A percentile compares a stretch with the other conserved stretches of the same genome.
phyloP scores from a whole-genome alignment of 92 coral and sea anemone species.

The Palythoa grandis region DNA sequence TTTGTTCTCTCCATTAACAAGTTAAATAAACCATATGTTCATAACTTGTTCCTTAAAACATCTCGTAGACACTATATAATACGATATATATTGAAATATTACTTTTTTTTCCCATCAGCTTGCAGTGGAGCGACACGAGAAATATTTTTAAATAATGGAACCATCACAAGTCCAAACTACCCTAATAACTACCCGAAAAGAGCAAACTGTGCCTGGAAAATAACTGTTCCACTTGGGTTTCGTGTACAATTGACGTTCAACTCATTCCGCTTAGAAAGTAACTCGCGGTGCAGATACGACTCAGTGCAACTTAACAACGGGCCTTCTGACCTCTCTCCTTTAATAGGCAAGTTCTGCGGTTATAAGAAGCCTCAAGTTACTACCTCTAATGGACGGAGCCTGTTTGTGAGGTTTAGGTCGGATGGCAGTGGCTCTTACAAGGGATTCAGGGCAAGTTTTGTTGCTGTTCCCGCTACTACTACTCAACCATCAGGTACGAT shows the following conservation, averaged over 20 bases:
- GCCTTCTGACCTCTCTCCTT: background rate
- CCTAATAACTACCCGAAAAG: conserved; percentile 36
- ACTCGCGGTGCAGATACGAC: conserved; percentile 49
- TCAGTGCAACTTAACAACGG: conserved; percentile 19
- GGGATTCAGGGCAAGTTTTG: background rate
- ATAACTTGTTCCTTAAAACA: no score
- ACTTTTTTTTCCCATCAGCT: background rate
- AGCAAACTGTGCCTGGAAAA: conserved; percentile 40
- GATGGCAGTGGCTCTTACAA: background rate
- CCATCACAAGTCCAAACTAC: conserved; percentile 20
- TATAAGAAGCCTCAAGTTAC: background rate
- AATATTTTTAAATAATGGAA: background rate
- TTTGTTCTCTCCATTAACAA: no score
- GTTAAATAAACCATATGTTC: no score
- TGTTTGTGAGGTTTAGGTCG: background rate
- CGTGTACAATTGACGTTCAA: conserved; percentile 35
- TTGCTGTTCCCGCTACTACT: background rate
- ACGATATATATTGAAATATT: no score
- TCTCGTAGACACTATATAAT: no score
- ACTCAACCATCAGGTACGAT: background rate
- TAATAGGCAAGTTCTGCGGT: conserved; percentile 3
- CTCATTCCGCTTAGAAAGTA: conserved; percentile 32
- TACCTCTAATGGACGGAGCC: background rate
- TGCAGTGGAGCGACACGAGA: background rate
- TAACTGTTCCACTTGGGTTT: conserved; percentile 34